A percentile compares a stretch with the other conserved stretches of the same genome.
These are phyloP conservation scores for Lycia hirtaria DNA, from an alignment of 2,888 invertebrate genomes.

Conservation along the genomic window DNA sequence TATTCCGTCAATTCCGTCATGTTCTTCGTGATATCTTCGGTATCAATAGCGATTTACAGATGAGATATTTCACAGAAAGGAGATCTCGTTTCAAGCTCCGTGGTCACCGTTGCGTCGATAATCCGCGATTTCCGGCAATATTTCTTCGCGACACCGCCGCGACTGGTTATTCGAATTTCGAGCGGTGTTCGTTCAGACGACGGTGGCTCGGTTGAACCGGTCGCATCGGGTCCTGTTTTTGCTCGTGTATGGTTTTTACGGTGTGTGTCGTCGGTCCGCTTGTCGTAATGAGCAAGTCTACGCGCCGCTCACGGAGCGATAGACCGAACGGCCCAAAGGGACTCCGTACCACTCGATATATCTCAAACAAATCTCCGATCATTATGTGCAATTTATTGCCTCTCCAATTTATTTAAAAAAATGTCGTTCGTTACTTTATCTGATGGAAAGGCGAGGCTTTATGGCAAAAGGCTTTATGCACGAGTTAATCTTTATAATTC, in stretches of 20 bases:
- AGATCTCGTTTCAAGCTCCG: background rate
- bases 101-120: conserved; percentile 28
- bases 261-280: conserved; percentile 38
- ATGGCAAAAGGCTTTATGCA: conserved; percentile 8
- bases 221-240: conserved; percentile 47
- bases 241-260: conserved; percentile 61
- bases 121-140: conserved; percentile 63
- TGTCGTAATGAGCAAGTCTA: conserved; percentile 55
- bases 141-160: conserved; percentile 50
- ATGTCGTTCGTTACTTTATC: conserved; percentile 21
- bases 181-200: conserved; percentile 48
- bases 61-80: conserved; percentile 2
- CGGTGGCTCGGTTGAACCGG: background rate
- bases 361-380: conserved; percentile 39
- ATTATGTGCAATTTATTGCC: conserved; percentile 33
- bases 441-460: background rate
- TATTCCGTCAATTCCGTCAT: conserved; percentile 8
- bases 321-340: conserved; percentile 23
- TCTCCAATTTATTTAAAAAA: conserved; percentile 34
- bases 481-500: conserved; percentile 6
- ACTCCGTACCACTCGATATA: conserved; percentile 33
- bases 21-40: background rate
- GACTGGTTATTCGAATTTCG: conserved; percentile 44
- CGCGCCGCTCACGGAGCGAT: conserved; percentile 27
- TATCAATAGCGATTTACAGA: conserved; percentile 2